These are phyloP conservation scores for Lerista edwardsae DNA, from an alignment of 2,797 vertebrate genomes.

Conservation along the genomic window DNA sequence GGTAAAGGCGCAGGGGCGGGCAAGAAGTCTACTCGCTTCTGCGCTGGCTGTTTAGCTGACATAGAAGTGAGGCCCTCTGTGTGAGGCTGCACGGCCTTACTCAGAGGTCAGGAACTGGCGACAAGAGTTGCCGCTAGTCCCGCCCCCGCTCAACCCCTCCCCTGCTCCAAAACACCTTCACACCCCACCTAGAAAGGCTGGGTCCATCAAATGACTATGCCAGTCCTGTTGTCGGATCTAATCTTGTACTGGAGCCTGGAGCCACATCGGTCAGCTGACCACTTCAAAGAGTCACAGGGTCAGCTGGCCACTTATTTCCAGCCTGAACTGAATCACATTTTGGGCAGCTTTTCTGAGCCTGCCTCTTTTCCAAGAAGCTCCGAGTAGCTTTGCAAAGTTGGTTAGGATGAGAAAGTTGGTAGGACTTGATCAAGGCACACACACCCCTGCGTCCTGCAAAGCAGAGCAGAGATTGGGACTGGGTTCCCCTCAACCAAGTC, in stretches of 20 bases:
- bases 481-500: too few relatives aligned
- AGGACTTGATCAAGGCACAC: background rate
- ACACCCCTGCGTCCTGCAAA: background rate
- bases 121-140: too few relatives aligned
- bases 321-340: background rate
- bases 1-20: too few relatives aligned
- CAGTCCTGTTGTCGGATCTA: background rate
- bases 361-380: background rate
- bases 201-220: too few relatives aligned
- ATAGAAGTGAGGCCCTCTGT: too few relatives aligned
- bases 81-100: too few relatives aligned
- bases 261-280: background rate
- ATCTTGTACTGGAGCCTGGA: background rate
- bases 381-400: background rate
- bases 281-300: background rate
- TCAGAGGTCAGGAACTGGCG: too few relatives aligned
- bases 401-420: background rate
- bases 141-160: too few relatives aligned
- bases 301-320: background rate
- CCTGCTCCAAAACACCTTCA: too few relatives aligned
- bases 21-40: too few relatives aligned
- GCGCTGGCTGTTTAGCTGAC: too few relatives aligned
- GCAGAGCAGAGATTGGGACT: background rate
- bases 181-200: too few relatives aligned
- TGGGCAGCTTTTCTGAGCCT: background rate